Evolutionary conservation across 2,797 vertebrate genomes (phyloP), one percentile per base, ranked within the genome.

Genomic region (Neosalanx taihuensis): DNA sequence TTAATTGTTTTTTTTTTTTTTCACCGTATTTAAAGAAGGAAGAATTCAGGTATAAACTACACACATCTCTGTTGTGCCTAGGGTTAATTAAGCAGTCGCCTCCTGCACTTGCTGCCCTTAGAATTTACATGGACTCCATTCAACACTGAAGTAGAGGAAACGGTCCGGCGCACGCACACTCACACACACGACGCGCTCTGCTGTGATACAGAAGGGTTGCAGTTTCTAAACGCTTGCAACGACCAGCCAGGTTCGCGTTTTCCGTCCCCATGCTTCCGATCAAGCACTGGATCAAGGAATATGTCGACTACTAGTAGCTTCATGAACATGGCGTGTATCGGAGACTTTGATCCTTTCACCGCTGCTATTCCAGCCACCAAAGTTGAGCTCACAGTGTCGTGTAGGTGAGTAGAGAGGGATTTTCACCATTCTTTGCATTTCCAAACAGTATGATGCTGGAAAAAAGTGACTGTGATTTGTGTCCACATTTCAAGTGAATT

Each of bases 371-470:
- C 97, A n/a, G 97, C 97, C 79, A 98, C 96, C 81, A 95, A 95
- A 90, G 97, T 98, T 93, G 97, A 99, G 87, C 90, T 99, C 75
- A 95, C 94, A 13, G 94, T 98, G 57, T 97, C 96, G 49, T 98
- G 97, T 90, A 94, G 97, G 96, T 97, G 92, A 96, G 94, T 85
- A 59, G 4, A 33, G 1, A 33, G 1, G 29, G n/a, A 20, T 66
- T 37, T 56, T 17, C 4, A n/a, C 15, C 18, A 56, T 56, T 56
- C 18, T 5, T n/a, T 56, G 3, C 18, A 17, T 56, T 56, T n/a
- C 18, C 51, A 17, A 17, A 56, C 51, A 17, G 4, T 56, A 18
- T 17, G 0, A 13, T 46, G 41, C 41, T 46, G 41, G 41, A 46
- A 12, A 12, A 46, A 12, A 12, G 7, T 46, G 12, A 13, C 13